Evolutionary conservation across 1,140 invertebrate species (phyloP), one percentile per base, ranked within the genome.

Genomic region (Pseudomyrmex cubaensis): DNA sequence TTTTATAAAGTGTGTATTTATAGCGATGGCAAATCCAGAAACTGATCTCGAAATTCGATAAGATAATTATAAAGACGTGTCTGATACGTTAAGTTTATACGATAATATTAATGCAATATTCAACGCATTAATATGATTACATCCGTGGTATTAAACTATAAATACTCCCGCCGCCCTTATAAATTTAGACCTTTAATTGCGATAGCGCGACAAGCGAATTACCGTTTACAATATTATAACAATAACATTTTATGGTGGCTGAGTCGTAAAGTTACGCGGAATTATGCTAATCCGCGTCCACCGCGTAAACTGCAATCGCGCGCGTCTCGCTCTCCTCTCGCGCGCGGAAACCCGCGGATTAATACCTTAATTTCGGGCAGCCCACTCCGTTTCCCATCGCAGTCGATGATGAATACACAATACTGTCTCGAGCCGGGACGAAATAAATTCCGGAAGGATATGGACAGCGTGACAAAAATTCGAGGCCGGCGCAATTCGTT

Each of bases 391-490:
- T 17, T 52, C 17, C 17, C 20, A 44, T 44, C 76, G 66, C 66
- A 80, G 52, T 80, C 76, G 76, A 80, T 80, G 76, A 80, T 80
- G 76, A 80, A 80, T 80, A 80, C 66, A 80, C 76, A 80, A 80
- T 80, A 80, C 76, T 66, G 76, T 74, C 62, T 85, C 74, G 57
- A 73, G 48, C 35, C 67, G 52, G 46, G 22, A n/a, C 59, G 61
- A 84, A 80, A 87, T 82, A 87, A 84, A 87, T 88, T 85, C 52
- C 52, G 22, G 35, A 77, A 87, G 82, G 70, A 83, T 73, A 88
- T 82, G 72, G 85, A 87, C 85, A 83, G 69, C 50, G 75, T 85
- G 83, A 87, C 83, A 87, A 85, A 87, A 87, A 87, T 85, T 66
- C 82, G 75, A 63, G 67, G 48, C 48, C 67, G 56, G 22, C 69